Evolutionary conservation across 1,140 invertebrate species (phyloP).

Genomic region (Tachypleus tridentatus): DNA sequence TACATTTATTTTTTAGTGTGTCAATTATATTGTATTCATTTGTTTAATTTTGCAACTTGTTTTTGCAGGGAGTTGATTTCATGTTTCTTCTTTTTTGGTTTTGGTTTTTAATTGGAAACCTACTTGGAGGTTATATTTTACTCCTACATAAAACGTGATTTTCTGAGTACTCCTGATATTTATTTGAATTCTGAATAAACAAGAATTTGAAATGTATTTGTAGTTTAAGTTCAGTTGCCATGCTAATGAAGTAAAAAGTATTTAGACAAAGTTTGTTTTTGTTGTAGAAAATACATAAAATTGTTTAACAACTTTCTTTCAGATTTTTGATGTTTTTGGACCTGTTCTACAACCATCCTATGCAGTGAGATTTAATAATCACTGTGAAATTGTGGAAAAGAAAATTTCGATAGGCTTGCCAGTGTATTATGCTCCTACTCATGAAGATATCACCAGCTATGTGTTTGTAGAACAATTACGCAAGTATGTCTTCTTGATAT

Average conservation of each 20-base stretch:
- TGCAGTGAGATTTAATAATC: slow-evolving; percentile 66
- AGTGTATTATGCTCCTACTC: slow-evolving; percentile 68
- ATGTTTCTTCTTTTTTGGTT: too few species aligned
- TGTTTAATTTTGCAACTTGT: too few species aligned
- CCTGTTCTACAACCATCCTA: slow-evolving; percentile 62
- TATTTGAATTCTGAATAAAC: slow-evolving; percentile 8
- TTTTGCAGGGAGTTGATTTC: too few species aligned
- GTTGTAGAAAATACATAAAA: too few species aligned
- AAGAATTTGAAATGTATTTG: neutral
- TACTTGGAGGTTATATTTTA: too few species aligned
- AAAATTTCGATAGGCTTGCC: slow-evolving; percentile 48
- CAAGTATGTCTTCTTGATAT: slow-evolving; percentile 19
- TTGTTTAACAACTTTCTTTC: slow-evolving; percentile 17
- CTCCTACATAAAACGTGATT: too few species aligned
- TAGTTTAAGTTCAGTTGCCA: too few species aligned
- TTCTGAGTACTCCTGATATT: neutral
- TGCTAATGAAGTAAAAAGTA: too few species aligned
- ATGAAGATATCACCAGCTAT: slow-evolving; percentile 51
- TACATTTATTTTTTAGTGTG: too few species aligned
- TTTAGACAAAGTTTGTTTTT: too few species aligned
- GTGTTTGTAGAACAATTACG: slow-evolving; percentile 57
- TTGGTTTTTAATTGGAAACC: too few species aligned
- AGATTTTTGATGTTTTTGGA: slow-evolving; percentile 84
- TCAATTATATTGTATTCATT: too few species aligned
- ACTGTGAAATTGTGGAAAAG: slow-evolving; percentile 51